Conservation (phyloP, 2,113 vertebrate genomes). For the Ibidorhyncha struthersii region DNA sequence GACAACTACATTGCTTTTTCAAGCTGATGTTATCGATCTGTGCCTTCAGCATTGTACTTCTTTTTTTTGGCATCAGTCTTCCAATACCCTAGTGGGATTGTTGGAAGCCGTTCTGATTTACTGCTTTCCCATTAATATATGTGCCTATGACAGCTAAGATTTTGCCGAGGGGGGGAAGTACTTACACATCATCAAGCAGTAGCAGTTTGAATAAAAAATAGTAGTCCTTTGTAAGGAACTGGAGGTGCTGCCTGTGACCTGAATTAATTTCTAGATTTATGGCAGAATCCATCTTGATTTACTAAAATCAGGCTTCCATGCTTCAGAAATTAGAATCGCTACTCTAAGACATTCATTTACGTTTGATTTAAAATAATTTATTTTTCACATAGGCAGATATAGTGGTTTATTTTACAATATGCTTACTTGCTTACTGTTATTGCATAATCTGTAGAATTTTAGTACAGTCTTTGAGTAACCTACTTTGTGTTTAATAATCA, state of each 20-base stretch:
- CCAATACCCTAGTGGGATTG: background rate
- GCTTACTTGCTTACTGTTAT: background rate
- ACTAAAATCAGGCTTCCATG: background rate
- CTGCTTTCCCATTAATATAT: background rate
- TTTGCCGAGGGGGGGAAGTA: background rate
- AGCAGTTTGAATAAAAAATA: conserved; percentile 25
- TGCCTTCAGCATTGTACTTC: background rate
- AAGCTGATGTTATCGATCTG: background rate
- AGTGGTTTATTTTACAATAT: background rate
- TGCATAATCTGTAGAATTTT: conserved; percentile 4
- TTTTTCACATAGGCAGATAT: background rate
- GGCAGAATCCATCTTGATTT: background rate
- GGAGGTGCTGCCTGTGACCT: background rate
- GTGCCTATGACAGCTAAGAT: background rate
- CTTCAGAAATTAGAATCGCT: background rate
- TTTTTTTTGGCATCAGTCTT: background rate
- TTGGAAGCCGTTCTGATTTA: conserved; percentile 3
- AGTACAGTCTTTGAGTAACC: background rate
- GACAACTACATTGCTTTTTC: background rate
- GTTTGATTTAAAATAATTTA: background rate
- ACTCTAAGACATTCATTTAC: background rate
- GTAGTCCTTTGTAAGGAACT: background rate
- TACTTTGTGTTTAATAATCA: background rate
- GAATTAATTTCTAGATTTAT: conserved; percentile 17
- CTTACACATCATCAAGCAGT: background rate